Percentiles rank a stretch among this genome's conserved stretches.
These are phyloP conservation scores for Podarcis raffonei DNA, from an alignment of 2,113 vertebrate species.

Conservation along the genomic window DNA sequence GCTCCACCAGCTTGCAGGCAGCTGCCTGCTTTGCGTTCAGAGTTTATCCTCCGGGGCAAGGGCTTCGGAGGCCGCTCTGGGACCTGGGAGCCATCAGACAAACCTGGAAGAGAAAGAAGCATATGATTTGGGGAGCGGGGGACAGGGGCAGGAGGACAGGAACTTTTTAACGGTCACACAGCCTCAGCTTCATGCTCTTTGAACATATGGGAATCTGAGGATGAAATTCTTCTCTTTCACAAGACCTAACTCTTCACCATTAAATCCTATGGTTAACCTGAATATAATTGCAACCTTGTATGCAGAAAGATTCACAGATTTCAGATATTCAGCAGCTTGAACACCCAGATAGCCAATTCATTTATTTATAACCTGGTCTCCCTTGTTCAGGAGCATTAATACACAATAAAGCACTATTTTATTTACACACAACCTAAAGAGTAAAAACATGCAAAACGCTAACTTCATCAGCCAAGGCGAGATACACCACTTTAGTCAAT, in stretches of 20 bases:
- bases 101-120: constrained; percentile 69
- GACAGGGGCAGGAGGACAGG: too few relatives aligned
- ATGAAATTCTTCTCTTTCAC: too few relatives aligned
- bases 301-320: not conserved
- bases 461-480: too few relatives aligned
- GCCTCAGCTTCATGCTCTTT: too few relatives aligned
- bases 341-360: too few relatives aligned
- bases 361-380: too few relatives aligned
- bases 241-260: not conserved
- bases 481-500: too few relatives aligned
- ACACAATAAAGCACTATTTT: too few relatives aligned
- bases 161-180: not conserved
- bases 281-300: too few relatives aligned
- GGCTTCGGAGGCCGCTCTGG: constrained; percentile 95
- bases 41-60: constrained; percentile 91
- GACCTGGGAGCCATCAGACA: constrained; percentile 82
- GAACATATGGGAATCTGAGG: not conserved
- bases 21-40: constrained; percentile 86
- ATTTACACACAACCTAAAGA: too few relatives aligned
- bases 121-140: not conserved
- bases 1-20: constrained; percentile 70
- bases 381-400: too few relatives aligned
- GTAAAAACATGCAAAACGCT: too few relatives aligned
- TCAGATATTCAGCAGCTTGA: not conserved
- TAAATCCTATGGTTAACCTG: not conserved